Conservation (phyloP, 30 jellyfish, hydroid and myxozoan genomes). For the Chrysaora quinquecirrha region DNA sequence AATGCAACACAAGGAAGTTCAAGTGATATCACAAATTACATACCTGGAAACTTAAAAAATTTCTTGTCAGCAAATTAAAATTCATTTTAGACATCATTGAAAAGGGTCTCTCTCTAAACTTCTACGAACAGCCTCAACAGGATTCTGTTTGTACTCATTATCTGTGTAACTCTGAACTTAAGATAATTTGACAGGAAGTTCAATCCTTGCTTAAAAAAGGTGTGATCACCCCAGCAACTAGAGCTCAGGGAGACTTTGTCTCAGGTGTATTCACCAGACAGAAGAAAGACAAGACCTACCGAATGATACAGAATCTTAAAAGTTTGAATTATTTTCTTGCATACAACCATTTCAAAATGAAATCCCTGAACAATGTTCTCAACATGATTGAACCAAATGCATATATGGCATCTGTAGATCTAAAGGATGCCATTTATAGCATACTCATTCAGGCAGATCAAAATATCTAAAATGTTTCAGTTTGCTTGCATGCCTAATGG, state of each 20-base stretch:
- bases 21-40: conserved; percentile 2
- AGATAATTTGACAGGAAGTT: conserved; percentile 6
- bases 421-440: conserved; percentile 15
- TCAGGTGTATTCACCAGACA: conserved; percentile 13
- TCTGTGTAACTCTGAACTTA: background rate
- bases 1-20: background rate
- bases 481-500: conserved; percentile 43
- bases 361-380: conserved; percentile 20
- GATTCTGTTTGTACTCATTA: background rate
- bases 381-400: conserved; percentile 13
- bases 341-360: conserved; percentile 40
- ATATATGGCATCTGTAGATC: conserved; percentile 36
- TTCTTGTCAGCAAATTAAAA: conserved; percentile 5
- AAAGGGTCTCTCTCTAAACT: conserved; percentile 2
- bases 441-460: background rate
- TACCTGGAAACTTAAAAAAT: conserved; percentile 10
- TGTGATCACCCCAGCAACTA: conserved; percentile 26
- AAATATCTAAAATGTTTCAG: conserved; percentile 28
- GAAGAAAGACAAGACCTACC: conserved; percentile 37
- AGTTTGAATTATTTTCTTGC: conserved; percentile 1
- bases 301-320: conserved; percentile 31
- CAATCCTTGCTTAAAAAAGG: conserved; percentile 10
- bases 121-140: conserved; percentile 4
- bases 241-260: conserved; percentile 3
- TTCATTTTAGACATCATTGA: conserved; percentile 16